These are phyloP conservation scores for Seladonia tumulorum DNA, from an alignment of 2,888 invertebrate species.

Conservation along the genomic window DNA sequence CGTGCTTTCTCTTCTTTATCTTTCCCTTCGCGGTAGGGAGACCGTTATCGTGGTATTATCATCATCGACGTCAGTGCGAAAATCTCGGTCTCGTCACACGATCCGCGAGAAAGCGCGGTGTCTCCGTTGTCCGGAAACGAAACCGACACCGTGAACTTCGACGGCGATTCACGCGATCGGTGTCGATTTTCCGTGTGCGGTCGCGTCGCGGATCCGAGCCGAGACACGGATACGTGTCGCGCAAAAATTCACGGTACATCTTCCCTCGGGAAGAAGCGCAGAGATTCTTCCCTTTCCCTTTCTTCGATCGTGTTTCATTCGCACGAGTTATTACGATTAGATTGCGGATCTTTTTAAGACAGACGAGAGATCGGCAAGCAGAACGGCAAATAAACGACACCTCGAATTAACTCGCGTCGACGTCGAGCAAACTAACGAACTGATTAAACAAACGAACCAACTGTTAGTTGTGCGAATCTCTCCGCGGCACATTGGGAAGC, in stretches of 20 bases:
- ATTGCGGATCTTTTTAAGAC: not conserved
- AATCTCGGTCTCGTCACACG: slow-evolving; percentile 35
- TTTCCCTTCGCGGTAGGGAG: not conserved
- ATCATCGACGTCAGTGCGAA: slow-evolving; percentile 24
- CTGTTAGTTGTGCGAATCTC: not conserved
- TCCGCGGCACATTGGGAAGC: not conserved
- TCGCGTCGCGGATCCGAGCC: slow-evolving; percentile 13
- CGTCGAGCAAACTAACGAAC: not conserved
- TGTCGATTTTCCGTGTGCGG: slow-evolving; percentile 53
- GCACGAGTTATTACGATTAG: not conserved
- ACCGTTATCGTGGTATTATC: slow-evolving; percentile 10
- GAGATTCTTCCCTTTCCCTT: not conserved
- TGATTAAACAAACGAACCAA: not conserved
- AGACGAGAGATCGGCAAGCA: not conserved
- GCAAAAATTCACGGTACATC: slow-evolving; percentile 27
- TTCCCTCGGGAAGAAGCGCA: not conserved
- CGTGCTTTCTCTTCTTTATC: slow-evolving; percentile 14
- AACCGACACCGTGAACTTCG: slow-evolving; percentile 55
- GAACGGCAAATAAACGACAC: not conserved
- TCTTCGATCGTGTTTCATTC: not conserved
- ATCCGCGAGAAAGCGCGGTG: slow-evolving; percentile 52
- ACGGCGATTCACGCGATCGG: slow-evolving; percentile 53
- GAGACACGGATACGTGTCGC: slow-evolving; percentile 35
- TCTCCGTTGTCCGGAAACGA: slow-evolving; percentile 48
- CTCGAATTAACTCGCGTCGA: not conserved